Evolutionary conservation across 2,888 invertebrate species (phyloP), one percentile per base, ranked within the genome.

Genomic region (Neria commutata): DNA sequence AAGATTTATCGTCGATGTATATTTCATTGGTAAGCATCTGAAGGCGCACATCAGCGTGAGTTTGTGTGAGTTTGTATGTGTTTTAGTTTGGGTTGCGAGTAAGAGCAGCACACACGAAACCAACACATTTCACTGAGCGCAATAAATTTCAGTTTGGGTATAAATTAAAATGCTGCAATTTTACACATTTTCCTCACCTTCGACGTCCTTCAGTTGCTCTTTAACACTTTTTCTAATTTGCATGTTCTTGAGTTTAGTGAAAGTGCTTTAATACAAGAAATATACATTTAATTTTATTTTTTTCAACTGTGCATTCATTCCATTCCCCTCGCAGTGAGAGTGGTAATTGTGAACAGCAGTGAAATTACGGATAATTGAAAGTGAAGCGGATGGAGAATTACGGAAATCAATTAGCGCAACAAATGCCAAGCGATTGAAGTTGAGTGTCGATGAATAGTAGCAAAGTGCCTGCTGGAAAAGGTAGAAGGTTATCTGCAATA

Each of bases 91-190:
- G 4, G 8, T n/a, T n/a, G 29, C 29, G 11, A 29, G 11, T 8
- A 29, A 29, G 11, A 29, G 29, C 5, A 29, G n/a, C n/a, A n/a
- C n/a, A n/a, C n/a, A n/a, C n/a, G n/a, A 29, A 37, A 37, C 4
- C 37, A 37, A 37, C 8, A 37, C 8, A 37, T 14, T 14, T 4
- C 6, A 37, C 37, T 14, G n/a, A 37, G 11, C 8, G 37, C n/a
- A n/a, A 37, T 37, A 37, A 37, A 37, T 37, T 37, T 37, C 37
- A 37, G 14, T 37, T 37, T 37, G n/a, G 37, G 37, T 37, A n/a
- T 37, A 37, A 37, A 37, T 37, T 37, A 37, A 37, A 37, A 37
- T 37, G 37, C n/a, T 37, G n/a, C 37, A 10, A 37, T 10, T 37
- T 37, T 4, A 37, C 37, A n/a, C n/a, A n/a, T 37, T 37, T 37